phyloP scores from a whole-genome alignment of 2,113 vertebrate genomes.

The Hiodon tergisus region DNA sequence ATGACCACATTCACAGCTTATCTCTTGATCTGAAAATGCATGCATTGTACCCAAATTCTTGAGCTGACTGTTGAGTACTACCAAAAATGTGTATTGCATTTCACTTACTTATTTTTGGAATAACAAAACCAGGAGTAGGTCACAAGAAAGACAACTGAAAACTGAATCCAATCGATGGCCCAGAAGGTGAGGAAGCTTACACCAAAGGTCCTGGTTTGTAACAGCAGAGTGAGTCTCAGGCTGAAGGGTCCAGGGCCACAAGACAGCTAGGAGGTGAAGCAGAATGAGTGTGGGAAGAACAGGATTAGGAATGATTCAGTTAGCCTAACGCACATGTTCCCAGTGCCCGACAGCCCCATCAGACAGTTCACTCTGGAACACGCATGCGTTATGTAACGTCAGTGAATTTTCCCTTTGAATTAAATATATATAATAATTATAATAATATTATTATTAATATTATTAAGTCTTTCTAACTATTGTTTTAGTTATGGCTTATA shows the following conservation, averaged over 20 bases:
- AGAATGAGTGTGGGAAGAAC: conserved; percentile 41
- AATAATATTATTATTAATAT: too few species aligned
- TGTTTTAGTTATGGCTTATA: neutral
- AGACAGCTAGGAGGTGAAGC: conserved; percentile 59
- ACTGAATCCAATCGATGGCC: too few species aligned
- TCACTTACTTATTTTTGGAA: too few species aligned
- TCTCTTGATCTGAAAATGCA: too few species aligned
- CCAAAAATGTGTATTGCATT: too few species aligned
- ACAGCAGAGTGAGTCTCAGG: conserved; percentile 39
- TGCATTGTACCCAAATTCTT: too few species aligned
- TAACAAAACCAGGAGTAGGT: too few species aligned
- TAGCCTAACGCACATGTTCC: conserved; percentile 42
- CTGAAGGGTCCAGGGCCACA: conserved; percentile 45
- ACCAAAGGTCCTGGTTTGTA: conserved; percentile 3
- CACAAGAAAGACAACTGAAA: too few species aligned
- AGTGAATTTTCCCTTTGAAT: neutral
- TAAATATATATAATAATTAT: neutral
- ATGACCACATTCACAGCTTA: too few species aligned
- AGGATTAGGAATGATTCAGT: conserved; percentile 58
- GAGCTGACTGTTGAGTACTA: too few species aligned
- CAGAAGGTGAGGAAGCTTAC: too few species aligned
- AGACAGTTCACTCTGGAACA: conserved; percentile 18
- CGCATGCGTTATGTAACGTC: neutral
- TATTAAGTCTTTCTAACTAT: neutral
- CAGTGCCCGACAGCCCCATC: conserved; percentile 19